phyloP scores from a whole-genome alignment of 2,888 invertebrate species.

The Crematogaster levior region DNA sequence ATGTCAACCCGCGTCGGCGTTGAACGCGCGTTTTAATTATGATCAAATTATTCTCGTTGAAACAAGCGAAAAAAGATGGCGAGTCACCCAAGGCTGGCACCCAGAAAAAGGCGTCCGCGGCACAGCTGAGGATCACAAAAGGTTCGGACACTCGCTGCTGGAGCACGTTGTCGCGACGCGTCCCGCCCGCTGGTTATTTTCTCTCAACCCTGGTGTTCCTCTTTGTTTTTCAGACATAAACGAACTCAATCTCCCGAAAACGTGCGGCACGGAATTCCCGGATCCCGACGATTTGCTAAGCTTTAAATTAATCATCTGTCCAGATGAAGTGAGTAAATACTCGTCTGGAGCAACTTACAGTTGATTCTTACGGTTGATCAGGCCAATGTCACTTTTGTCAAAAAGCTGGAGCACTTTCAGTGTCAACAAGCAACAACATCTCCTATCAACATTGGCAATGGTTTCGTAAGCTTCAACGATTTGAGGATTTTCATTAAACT shows the following conservation, averaged over 20 bases:
- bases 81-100: conserved; percentile 92
- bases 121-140: conserved; percentile 98
- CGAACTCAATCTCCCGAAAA: conserved; percentile 98
- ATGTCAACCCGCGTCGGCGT: conserved; percentile 63
- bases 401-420: neutral
- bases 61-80: conserved; percentile 99
- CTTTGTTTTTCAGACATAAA: conserved; percentile 93
- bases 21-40: conserved; percentile 87
- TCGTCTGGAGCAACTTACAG: neutral
- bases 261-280: conserved; percentile 97
- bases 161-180: neutral
- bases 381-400: neutral
- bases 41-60: conserved; percentile 99
- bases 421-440: neutral
- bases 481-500: neutral
- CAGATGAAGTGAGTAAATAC: conserved; percentile 92
- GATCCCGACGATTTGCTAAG: conserved; percentile 98
- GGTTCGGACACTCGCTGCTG: conserved; percentile 87
- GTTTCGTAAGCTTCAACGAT: neutral
- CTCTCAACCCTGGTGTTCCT: neutral
- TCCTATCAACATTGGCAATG: neutral
- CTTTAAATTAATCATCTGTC: conserved; percentile 98
- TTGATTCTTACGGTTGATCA: neutral
- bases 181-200: neutral
- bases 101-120: conserved; percentile 98